These are phyloP conservation scores for Australoheros facetus DNA, from an alignment of 2,797 vertebrate genomes.

Conservation along the genomic window DNA sequence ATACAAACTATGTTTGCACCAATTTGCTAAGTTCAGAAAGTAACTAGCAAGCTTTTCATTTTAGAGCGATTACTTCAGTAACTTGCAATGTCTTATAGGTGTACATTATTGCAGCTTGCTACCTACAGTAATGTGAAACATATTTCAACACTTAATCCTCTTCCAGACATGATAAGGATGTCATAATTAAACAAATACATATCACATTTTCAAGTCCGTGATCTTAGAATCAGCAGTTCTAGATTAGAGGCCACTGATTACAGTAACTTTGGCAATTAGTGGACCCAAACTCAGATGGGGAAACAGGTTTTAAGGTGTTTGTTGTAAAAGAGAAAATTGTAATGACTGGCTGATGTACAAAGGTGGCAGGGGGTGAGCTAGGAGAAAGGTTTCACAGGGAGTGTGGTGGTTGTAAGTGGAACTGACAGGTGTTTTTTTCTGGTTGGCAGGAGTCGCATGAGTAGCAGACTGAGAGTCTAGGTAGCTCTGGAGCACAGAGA, in stretches of 20 bases:
- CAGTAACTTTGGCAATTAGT: too few species aligned
- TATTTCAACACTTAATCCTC: background rate
- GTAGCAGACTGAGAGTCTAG: background rate
- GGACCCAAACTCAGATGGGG: too few species aligned
- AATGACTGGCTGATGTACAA: background rate
- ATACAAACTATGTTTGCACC: background rate
- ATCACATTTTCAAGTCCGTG: too few species aligned
- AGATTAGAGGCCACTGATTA: too few species aligned
- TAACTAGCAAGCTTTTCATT: background rate
- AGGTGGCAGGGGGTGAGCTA: background rate
- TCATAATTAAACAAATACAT: background rate
- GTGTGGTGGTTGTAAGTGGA: background rate
- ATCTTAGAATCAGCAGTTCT: too few species aligned
- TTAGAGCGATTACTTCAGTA: background rate
- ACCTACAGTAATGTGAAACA: background rate
- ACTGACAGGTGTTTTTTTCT: background rate
- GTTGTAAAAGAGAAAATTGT: background rate
- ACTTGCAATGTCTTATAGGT: background rate
- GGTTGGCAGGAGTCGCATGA: background rate
- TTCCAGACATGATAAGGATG: background rate
- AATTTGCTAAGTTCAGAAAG: background rate
- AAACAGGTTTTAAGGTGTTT: background rate
- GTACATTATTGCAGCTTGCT: background rate
- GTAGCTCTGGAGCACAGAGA: background rate
- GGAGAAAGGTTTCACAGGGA: background rate